These are phyloP conservation scores for Mus spicilegus DNA, from an alignment of 2,113 vertebrate genomes.

Conservation along the genomic window DNA sequence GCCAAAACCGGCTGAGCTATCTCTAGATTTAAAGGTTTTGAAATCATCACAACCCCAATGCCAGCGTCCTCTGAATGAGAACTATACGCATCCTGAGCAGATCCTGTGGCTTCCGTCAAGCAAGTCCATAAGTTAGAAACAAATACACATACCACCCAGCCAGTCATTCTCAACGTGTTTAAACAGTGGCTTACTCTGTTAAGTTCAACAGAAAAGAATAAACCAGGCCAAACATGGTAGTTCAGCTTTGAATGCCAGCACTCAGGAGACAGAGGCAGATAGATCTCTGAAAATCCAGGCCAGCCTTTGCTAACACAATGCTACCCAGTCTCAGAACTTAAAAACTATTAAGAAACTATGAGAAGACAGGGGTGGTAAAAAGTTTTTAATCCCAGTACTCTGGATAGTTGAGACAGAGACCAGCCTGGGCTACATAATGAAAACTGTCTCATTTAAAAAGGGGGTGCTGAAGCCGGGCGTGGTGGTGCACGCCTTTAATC, in stretches of 20 bases:
- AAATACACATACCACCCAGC: background rate
- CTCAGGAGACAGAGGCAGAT: background rate
- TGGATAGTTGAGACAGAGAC: background rate
- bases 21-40: background rate
- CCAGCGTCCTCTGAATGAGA: background rate
- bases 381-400: background rate
- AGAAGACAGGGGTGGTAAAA: too few species aligned
- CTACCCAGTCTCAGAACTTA: background rate
- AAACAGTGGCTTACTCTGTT: background rate
- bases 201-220: constrained; percentile 23
- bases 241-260: background rate
- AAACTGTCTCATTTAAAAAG: background rate
- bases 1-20: background rate
- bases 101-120: background rate
- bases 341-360: background rate
- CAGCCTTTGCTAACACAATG: background rate
- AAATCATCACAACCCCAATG: background rate
- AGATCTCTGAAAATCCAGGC: background rate
- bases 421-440: background rate
- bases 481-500: too few species aligned
- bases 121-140: background rate
- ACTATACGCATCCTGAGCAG: background rate
- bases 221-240: too few species aligned
- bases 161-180: background rate
- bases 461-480: too few species aligned